Percentiles rank a stretch among this genome's conserved stretches.
These are phyloP conservation scores for Cavia porcellus DNA, from an alignment of 2,113 vertebrate species.

Conservation along the genomic window DNA sequence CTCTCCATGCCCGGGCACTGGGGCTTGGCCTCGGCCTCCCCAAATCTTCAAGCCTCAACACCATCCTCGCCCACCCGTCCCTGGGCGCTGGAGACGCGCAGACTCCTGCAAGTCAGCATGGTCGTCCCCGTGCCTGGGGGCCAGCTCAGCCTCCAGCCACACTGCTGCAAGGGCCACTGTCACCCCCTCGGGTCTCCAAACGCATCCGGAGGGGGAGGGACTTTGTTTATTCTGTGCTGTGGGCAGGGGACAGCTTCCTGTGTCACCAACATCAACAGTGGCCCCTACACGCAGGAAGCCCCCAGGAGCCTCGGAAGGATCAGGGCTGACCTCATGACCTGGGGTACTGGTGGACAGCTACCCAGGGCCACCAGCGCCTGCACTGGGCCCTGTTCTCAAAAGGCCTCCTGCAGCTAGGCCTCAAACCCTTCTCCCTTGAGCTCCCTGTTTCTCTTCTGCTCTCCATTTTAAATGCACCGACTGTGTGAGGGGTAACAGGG, in stretches of 20 bases:
- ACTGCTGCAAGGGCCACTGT: not conserved
- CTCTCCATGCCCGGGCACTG: slow-evolving; percentile 71
- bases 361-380: not conserved
- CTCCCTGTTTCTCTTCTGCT: not conserved
- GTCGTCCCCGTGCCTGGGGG: slow-evolving; percentile 52
- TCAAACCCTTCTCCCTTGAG: not conserved
- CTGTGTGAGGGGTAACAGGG: not conserved
- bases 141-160: not conserved
- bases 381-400: not conserved
- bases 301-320: not conserved
- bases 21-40: slow-evolving; percentile 74
- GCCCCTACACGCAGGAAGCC: not conserved
- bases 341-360: not conserved
- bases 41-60: slow-evolving; percentile 80
- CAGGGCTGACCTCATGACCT: not conserved
- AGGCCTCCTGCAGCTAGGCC: not conserved
- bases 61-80: slow-evolving; percentile 65
- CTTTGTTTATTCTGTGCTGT: not conserved
- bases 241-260: not conserved
- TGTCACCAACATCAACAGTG: not conserved
- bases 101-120: slow-evolving; percentile 55
- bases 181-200: not conserved
- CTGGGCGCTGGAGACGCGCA: slow-evolving; percentile 56
- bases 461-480: not conserved
- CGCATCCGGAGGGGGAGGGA: not conserved